These are phyloP conservation scores for Cryptoleucopteryx plumbea DNA, from an alignment of 2,113 vertebrate species.

Conservation along the genomic window DNA sequence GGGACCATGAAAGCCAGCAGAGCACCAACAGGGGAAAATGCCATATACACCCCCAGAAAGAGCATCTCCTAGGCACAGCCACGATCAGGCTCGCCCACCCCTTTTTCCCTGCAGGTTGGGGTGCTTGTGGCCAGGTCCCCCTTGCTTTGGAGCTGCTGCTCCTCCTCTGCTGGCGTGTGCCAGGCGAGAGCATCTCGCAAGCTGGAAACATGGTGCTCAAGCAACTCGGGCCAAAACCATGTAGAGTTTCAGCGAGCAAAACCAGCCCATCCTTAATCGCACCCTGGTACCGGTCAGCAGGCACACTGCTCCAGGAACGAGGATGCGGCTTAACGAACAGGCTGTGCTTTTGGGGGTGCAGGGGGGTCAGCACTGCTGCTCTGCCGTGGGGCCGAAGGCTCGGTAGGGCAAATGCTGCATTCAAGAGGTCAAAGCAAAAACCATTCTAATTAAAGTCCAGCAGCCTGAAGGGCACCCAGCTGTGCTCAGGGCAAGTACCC, in stretches of 20 bases:
- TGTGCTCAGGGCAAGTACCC: rapidly evolving
- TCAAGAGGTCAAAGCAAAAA: neutral
- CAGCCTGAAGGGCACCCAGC: neutral
- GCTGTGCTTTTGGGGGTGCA: neutral
- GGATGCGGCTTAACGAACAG: rapidly evolving
- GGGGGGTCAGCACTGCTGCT: neutral
- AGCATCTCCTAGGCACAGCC: neutral
- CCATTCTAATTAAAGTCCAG: neutral
- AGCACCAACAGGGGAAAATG: neutral
- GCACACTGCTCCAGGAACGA: neutral
- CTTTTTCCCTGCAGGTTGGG: neutral
- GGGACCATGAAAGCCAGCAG: neutral
- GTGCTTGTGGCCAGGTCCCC: neutral
- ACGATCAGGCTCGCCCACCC: neutral
- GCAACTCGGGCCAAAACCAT: neutral
- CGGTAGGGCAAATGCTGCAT: neutral
- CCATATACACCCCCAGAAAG: neutral
- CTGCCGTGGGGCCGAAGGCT: neutral
- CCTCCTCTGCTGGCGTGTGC: neutral
- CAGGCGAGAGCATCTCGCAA: rapidly evolving
- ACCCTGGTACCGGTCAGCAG: rapidly evolving
- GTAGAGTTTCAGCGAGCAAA: neutral
- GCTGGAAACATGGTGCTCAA: neutral
- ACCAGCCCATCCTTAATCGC: neutral
- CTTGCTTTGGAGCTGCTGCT: neutral